phyloP scores from a whole-genome alignment of 2,113 vertebrate species.

The Gavia stellata region DNA sequence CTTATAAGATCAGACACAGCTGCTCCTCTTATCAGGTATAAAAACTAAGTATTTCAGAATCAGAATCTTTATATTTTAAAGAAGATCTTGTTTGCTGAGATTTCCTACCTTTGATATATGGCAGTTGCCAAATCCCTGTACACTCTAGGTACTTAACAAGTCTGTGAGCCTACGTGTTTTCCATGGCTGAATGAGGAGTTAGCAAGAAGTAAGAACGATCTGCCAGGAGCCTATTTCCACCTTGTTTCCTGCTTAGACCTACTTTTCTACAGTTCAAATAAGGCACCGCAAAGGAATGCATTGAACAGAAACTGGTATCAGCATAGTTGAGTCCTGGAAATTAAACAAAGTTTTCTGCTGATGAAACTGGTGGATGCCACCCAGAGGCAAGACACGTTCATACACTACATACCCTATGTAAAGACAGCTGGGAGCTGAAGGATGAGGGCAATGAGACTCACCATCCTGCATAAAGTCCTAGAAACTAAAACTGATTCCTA shows the following conservation, averaged over 20 bases:
- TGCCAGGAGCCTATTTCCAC: neutral
- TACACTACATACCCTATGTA: neutral
- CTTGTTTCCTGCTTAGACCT: neutral
- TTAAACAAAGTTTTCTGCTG: neutral
- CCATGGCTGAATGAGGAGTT: neutral
- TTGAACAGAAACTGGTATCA: fast-evolving
- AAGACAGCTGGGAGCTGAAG: neutral
- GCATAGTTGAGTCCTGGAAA: neutral
- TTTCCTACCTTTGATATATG: neutral
- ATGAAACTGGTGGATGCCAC: neutral
- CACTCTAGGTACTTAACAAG: neutral
- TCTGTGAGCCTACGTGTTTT: neutral
- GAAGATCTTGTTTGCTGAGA: neutral
- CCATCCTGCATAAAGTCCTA: neutral
- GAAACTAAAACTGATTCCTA: neutral
- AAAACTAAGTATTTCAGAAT: neutral
- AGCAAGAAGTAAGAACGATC: neutral
- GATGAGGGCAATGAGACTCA: neutral
- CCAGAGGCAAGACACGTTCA: neutral
- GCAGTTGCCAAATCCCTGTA: neutral
- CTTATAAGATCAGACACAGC: neutral
- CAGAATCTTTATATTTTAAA: neutral
- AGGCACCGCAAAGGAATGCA: neutral
- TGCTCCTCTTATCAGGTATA: neutral
- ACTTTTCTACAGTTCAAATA: neutral